Percentiles rank a stretch among this genome's conserved stretches.
Evolutionary conservation across 2,113 vertebrate genomes (phyloP).

Genomic region (Parus major): DNA sequence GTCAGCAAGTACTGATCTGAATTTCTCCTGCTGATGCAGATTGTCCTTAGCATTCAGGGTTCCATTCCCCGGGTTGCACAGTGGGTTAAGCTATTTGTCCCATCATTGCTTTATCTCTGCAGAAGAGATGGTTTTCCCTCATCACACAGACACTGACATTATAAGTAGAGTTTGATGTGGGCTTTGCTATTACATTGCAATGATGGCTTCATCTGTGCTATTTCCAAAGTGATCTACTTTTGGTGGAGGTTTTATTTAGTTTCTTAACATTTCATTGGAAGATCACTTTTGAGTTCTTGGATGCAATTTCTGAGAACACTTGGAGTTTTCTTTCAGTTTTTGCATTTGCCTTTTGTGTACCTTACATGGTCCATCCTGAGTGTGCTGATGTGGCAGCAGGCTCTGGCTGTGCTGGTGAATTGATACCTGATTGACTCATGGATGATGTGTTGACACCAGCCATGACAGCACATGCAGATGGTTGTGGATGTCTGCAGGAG

Average conservation of each 20-base stretch:
- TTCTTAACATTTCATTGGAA: not conserved
- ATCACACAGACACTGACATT: not conserved
- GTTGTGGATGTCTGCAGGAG: not conserved
- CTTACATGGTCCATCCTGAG: not conserved
- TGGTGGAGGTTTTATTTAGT: not conserved
- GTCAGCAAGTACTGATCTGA: not conserved
- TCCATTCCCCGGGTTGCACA: rapidly evolving
- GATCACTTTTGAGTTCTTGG: not conserved
- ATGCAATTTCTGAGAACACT: not conserved
- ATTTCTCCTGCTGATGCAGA: not conserved
- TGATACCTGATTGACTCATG: too few species aligned
- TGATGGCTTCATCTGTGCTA: not conserved
- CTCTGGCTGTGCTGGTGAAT: rapidly evolving
- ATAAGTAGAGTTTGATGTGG: not conserved
- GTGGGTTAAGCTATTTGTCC: not conserved
- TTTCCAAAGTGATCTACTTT: not conserved
- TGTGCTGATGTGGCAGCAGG: not conserved
- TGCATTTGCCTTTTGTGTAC: not conserved
- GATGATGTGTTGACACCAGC: not conserved
- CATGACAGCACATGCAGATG: rapidly evolving
- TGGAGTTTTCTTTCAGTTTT: not conserved
- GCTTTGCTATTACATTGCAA: not conserved
- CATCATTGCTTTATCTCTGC: rapidly evolving
- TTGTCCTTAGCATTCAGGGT: not conserved
- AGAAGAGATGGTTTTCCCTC: not conserved